Evolutionary conservation across 2,888 invertebrate genomes (phyloP).

Genomic region (Drosophila mulleri): DNA sequence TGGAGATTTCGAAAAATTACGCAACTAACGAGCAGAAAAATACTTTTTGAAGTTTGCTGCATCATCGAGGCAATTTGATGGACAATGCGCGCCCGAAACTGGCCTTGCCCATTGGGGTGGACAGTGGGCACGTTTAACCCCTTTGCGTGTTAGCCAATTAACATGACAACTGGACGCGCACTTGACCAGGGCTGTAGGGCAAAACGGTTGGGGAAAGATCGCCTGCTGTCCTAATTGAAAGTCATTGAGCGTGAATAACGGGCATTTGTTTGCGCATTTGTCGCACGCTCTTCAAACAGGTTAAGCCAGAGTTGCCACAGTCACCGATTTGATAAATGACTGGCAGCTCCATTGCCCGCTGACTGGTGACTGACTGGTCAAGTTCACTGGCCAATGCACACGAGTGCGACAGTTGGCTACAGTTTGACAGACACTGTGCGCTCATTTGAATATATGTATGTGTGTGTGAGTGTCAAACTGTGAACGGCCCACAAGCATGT

Average conservation of each 20-base stretch:
- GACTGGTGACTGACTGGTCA: slow-evolving; percentile 52
- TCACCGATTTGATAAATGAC: slow-evolving; percentile 65
- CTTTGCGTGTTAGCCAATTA: slow-evolving; percentile 68
- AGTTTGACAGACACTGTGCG: slow-evolving; percentile 28
- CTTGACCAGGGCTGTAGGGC: slow-evolving; percentile 26
- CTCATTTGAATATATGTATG: neutral
- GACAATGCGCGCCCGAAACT: slow-evolving; percentile 3
- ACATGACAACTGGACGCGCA: slow-evolving; percentile 52
- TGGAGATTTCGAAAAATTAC: slow-evolving; percentile 44
- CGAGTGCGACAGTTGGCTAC: slow-evolving; percentile 63
- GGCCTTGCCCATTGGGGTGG: slow-evolving; percentile 26
- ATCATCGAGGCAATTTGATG: slow-evolving; percentile 50
- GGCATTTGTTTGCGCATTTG: slow-evolving; percentile 55
- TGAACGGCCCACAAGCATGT: slow-evolving; percentile 50
- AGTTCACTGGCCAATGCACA: slow-evolving; percentile 62
- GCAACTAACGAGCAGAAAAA: slow-evolving; percentile 75
- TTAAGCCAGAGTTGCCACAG: slow-evolving; percentile 42
- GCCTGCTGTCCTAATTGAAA: slow-evolving; percentile 70
- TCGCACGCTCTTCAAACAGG: slow-evolving; percentile 69
- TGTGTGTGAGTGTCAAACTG: slow-evolving; percentile 34
- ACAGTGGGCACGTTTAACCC: slow-evolving; percentile 56
- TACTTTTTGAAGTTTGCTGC: slow-evolving; percentile 71
- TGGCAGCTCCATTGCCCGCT: slow-evolving; percentile 12
- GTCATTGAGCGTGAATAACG: slow-evolving; percentile 72
- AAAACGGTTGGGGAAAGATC: slow-evolving; percentile 17